Base-by-base conservation (phyloP, 1,140 invertebrate genomes). In the Planococcus citri region DNA sequence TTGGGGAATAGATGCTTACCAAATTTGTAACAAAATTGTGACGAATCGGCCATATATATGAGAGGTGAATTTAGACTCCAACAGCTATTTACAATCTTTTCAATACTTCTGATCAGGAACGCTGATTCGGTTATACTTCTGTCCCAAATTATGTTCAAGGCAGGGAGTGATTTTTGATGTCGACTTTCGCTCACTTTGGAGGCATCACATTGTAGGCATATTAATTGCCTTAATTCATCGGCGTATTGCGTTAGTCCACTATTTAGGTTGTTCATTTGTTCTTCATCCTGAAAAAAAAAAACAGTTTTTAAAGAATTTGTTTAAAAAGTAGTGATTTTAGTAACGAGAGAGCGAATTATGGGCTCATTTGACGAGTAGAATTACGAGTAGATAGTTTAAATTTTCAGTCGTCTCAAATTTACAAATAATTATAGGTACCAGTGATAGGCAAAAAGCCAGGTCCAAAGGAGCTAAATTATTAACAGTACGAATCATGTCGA, bases 161-260 rank as follows among this genome's bases (percentile, higher is more conserved):
- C 21, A 17, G 60, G 60, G 17, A 64, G 60, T 4, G 20, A 22
- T 3, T 12, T 3, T 4, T 64, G 22, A 3, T 6, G 61, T 17
- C 71, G 58, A 0, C 67, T 69, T 25, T 71, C 71, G 24, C 71
- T 69, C 3, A 71, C 58, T 51, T 67, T 60, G 1, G n/a, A 41
- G 1, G 67, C 70, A 29, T 71, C 68, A 22, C 71, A 69, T 64
- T 71, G 71, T 9, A 71, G 9, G 20, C 71, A 69, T 1, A 71
- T 21, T 17, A 71, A 64, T 22, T 71, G 58, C 24, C 69, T 60
- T 20, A 71, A 29, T 12, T 51, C 24, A 12, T 57, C 37, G 33
- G 68, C 24, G 69, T 61, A 12, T 17, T 69, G 57, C 61, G 20
- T 57, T 20, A 68, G 60, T 4, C 41, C 68, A 9, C 6, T 41